These are phyloP conservation scores for Xestia c-nigrum DNA, from an alignment of 2,888 invertebrate species.

Conservation along the genomic window DNA sequence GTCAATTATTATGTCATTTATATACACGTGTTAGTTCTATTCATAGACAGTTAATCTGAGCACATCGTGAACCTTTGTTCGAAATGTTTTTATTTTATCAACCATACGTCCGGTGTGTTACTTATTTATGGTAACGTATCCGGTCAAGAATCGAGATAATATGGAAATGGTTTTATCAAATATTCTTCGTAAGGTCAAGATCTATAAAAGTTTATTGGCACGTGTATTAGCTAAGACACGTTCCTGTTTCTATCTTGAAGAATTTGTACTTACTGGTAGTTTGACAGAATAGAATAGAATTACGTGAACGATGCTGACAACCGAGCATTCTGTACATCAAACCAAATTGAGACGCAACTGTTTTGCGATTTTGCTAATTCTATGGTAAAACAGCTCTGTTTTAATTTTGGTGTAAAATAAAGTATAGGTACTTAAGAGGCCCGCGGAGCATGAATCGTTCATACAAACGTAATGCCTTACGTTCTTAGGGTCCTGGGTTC, in stretches of 20 bases:
- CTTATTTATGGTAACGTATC: neutral
- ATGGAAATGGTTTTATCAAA: neutral
- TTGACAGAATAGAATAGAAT: neutral
- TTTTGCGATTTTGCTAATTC: no score
- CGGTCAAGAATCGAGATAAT: neutral
- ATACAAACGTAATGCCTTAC: no score
- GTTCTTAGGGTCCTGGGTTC: no score
- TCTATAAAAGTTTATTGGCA: neutral
- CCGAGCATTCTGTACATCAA: no score
- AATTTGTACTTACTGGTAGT: neutral
- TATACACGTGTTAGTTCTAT: slow-evolving; percentile 25
- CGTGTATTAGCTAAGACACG: neutral
- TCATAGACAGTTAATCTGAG: slow-evolving; percentile 25
- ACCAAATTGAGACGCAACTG: no score
- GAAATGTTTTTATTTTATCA: slow-evolving; percentile 11
- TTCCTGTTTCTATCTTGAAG: neutral
- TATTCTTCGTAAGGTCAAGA: neutral
- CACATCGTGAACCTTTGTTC: slow-evolving; percentile 28
- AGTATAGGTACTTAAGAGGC: no score
- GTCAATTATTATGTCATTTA: slow-evolving; percentile 53
- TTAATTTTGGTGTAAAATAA: no score
- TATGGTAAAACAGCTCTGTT: no score
- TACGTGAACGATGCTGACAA: no score
- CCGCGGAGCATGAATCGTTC: no score
- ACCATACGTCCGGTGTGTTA: neutral